phyloP scores from a whole-genome alignment of 2,113 vertebrate species.

The Carassius gibelio region DNA sequence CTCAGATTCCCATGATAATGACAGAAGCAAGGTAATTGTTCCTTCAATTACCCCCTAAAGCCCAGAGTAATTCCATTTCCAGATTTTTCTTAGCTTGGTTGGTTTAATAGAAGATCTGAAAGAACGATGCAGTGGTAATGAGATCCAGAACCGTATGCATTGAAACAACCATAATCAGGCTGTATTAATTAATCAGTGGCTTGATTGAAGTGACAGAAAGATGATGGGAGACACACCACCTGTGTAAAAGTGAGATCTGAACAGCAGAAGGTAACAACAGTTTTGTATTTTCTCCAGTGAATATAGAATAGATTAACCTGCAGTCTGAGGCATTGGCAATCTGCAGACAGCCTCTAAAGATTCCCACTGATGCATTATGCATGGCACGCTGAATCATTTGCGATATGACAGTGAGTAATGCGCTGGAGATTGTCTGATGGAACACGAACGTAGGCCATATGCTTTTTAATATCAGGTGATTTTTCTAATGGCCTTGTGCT shows the following conservation, averaged over 20 bases:
- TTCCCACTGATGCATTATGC: slow-evolving; percentile 60
- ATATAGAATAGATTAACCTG: slow-evolving; percentile 44
- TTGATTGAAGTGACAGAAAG: neutral
- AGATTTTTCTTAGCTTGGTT: slow-evolving; percentile 35
- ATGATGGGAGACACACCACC: neutral
- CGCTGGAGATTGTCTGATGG: slow-evolving; percentile 30
- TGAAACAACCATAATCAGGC: slow-evolving; percentile 25
- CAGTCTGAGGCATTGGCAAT: slow-evolving; percentile 23
- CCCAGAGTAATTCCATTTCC: slow-evolving; percentile 37
- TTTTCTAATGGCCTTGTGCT: slow-evolving; percentile 32
- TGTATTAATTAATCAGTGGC: neutral
- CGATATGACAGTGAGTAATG: slow-evolving; percentile 66
- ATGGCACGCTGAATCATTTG: slow-evolving; percentile 63
- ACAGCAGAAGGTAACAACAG: slow-evolving; percentile 3
- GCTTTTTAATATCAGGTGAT: slow-evolving; percentile 54
- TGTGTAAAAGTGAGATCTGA: neutral
- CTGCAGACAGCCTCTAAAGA: slow-evolving; percentile 44
- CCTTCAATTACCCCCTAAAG: slow-evolving; percentile 47
- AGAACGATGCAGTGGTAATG: slow-evolving; percentile 12
- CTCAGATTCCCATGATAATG: slow-evolving; percentile 29
- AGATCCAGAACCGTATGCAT: neutral
- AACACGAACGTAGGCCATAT: slow-evolving; percentile 51
- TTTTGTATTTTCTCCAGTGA: slow-evolving; percentile 16
- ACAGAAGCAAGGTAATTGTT: slow-evolving; percentile 18
- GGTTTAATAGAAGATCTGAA: slow-evolving; percentile 40